Evolutionary conservation across 2,888 invertebrate genomes (phyloP).

Genomic region (Tipula unca): DNA sequence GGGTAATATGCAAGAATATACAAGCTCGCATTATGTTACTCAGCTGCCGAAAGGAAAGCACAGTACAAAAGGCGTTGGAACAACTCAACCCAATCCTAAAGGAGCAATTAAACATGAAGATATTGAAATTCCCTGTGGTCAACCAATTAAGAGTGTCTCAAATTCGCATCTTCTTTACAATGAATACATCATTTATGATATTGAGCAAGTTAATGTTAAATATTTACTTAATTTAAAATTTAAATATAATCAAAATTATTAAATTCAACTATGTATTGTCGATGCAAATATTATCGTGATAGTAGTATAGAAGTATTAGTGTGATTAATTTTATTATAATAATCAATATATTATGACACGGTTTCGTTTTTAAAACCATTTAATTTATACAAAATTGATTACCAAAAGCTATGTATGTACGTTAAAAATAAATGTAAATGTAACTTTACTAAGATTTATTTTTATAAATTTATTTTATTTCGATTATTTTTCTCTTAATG

Average conservation of each 20-base stretch:
- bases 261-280: no score
- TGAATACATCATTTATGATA: conserved; percentile 95
- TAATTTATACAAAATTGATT: no score
- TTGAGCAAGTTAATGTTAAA: conserved; percentile 17
- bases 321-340: no score
- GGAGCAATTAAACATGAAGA: conserved; percentile 47
- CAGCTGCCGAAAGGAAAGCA: conserved; percentile 76
- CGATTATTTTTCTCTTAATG: no score
- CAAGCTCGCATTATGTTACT: conserved; percentile 59
- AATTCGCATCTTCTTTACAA: conserved; percentile 70
- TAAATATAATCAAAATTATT: background rate
- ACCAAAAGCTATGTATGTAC: no score
- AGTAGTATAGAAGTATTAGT: no score
- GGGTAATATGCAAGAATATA: conserved; percentile 80
- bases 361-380: no score
- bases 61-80: conserved; percentile 81
- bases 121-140: conserved; percentile 68
- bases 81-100: conserved; percentile 73
- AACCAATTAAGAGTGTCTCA: conserved; percentile 40
- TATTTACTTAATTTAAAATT: conserved; percentile 15
- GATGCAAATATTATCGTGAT: no score
- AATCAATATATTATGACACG: no score
- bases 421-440: no score
- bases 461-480: no score
- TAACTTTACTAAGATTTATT: no score